A percentile compares a stretch with the other conserved stretches of the same genome.
These are phyloP conservation scores for Bubo scandiacus DNA, from an alignment of 2,113 vertebrate species.

Conservation along the genomic window DNA sequence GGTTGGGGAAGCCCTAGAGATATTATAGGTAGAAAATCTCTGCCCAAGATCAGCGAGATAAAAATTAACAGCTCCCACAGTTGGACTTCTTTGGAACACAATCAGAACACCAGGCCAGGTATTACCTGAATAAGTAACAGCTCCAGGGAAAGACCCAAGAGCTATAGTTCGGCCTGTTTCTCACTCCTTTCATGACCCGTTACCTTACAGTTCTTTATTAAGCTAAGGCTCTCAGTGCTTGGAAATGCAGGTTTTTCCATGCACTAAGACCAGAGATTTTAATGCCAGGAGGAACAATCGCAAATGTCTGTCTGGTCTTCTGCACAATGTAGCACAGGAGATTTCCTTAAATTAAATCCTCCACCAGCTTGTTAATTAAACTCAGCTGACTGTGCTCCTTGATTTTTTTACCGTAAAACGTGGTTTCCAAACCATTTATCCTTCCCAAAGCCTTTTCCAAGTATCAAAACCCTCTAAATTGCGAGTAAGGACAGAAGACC, in stretches of 20 bases:
- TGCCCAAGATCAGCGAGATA: not conserved
- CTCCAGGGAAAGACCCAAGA: not conserved
- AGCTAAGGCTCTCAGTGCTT: not conserved
- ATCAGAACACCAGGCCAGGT: not conserved
- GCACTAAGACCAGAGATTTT: not conserved
- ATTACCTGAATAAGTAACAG: not conserved
- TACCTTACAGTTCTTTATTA: not conserved
- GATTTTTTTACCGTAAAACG: not conserved
- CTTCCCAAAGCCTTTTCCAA: not conserved
- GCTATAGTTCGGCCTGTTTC: not conserved
- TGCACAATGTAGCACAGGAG: accelerated
- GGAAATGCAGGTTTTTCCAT: not conserved
- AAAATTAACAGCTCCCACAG: not conserved
- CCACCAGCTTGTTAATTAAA: not conserved
- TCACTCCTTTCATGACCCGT: not conserved
- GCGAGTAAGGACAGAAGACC: not conserved
- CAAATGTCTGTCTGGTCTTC: not conserved
- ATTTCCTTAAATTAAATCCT: not conserved
- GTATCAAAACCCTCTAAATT: not conserved
- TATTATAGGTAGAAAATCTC: not conserved
- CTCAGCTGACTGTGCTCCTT: not conserved
- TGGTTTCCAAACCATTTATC: not conserved
- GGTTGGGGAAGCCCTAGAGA: not conserved
- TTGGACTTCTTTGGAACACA: not conserved
- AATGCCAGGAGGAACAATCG: not conserved